Conservation (phyloP, 2,888 invertebrate genomes). For the Tridacna crocea region DNA sequence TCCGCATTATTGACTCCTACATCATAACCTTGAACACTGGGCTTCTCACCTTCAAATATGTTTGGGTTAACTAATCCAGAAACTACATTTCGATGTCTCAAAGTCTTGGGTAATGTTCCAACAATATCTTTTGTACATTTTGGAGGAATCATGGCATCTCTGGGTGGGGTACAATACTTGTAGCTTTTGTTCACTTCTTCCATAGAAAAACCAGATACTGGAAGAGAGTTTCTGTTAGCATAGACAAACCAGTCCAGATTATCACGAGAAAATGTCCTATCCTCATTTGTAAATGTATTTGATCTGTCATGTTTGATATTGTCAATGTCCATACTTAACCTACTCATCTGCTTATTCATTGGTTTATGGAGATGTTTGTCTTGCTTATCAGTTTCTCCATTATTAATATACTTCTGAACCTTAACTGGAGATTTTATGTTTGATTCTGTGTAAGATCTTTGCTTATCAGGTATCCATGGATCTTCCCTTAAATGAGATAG, state of each 20-base stretch:
- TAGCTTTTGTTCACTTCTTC: constrained; percentile 50
- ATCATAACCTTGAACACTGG: constrained; percentile 6
- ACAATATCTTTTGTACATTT: constrained; percentile 11
- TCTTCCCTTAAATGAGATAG: constrained; percentile 69
- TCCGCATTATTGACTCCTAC: constrained; percentile 34
- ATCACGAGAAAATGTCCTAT: constrained; percentile 60
- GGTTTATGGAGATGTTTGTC: constrained; percentile 15
- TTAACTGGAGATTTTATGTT: constrained; percentile 21
- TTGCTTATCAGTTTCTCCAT: constrained; percentile 7
- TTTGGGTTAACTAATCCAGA: constrained; percentile 42
- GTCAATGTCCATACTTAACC: constrained; percentile 38
- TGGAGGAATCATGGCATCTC: constrained; percentile 58
- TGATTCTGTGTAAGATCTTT: constrained; percentile 55
- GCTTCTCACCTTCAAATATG: constrained; percentile 16
- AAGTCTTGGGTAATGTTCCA: constrained; percentile 24
- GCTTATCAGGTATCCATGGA: constrained; percentile 70
- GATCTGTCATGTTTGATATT: constrained; percentile 45
- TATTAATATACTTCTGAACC: neutral
- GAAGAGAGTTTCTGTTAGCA: constrained; percentile 73
- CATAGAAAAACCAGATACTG: constrained; percentile 60
- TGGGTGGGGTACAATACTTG: constrained; percentile 65
- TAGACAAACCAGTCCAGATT: constrained; percentile 78
- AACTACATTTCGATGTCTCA: constrained; percentile 40
- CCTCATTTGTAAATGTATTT: constrained; percentile 55
- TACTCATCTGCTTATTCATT: constrained; percentile 29